Conservation (phyloP, 2,797 vertebrate species). For the Smutsia temminckii region DNA sequence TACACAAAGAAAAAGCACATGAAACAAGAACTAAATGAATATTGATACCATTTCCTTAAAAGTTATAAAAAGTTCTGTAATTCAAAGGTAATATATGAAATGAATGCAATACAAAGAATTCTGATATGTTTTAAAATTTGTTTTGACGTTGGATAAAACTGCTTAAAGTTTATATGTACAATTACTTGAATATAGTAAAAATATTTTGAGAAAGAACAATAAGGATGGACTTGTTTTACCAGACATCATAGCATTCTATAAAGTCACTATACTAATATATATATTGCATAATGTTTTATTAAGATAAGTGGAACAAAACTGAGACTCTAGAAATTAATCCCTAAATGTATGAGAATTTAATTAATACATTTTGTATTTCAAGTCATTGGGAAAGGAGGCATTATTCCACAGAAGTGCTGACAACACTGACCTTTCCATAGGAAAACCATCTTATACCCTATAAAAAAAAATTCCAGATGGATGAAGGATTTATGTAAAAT, state of each 20-base stretch:
- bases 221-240: background rate
- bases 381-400: background rate
- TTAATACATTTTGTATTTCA: background rate
- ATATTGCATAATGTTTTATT: background rate
- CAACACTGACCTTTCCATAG: background rate
- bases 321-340: background rate
- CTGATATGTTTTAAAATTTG: background rate
- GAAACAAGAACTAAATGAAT: conserved; percentile 4
- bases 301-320: background rate
- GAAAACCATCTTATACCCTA: background rate
- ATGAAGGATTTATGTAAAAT: background rate
- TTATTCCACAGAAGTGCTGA: background rate
- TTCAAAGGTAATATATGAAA: conserved; percentile 19
- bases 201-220: background rate
- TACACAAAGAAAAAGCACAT: background rate
- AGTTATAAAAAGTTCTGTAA: background rate
- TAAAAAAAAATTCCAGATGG: conserved; percentile 20
- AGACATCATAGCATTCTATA: background rate
- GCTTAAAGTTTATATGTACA: background rate
- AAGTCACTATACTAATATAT: background rate
- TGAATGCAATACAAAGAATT: background rate
- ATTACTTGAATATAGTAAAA: background rate
- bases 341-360: background rate
- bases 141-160: background rate
- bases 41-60: background rate